Evolutionary conservation across 2,888 invertebrate genomes (phyloP).

Genomic region (Drosophila robusta): DNA sequence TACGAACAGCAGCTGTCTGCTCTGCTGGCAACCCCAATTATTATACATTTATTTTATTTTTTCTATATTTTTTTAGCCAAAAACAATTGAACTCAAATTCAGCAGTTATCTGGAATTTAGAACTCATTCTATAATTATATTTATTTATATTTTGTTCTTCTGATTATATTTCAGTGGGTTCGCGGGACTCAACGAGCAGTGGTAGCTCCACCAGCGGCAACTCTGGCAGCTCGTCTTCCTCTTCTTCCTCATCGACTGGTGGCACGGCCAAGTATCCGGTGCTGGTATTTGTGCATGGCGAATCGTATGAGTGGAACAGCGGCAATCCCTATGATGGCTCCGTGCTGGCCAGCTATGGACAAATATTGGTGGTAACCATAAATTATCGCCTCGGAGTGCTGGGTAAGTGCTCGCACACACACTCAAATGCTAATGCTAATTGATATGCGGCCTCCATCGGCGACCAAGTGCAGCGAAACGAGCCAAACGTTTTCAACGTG

Average conservation of each 20-base stretch:
- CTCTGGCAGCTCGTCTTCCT: conserved; percentile 71
- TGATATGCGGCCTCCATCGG: conserved; percentile 66
- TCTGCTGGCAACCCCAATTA: conserved; percentile 13
- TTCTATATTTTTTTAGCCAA: conserved; percentile 2
- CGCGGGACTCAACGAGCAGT: conserved; percentile 80
- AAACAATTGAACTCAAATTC: conserved; percentile 32
- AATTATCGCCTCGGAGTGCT: conserved; percentile 93
- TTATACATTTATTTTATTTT: conserved; percentile 22
- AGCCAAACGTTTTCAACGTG: conserved; percentile 53
- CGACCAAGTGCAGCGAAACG: conserved; percentile 47
- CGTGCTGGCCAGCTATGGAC: conserved; percentile 96
- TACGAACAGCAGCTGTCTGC: conserved; percentile 37
- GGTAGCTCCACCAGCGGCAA: conserved; percentile 54
- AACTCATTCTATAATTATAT: conserved; percentile 9
- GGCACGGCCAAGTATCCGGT: conserved; percentile 91
- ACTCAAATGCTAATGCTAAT: conserved; percentile 60
- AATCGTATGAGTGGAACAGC: conserved; percentile 98
- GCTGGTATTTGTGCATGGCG: conserved; percentile 97
- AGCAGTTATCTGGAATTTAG: conserved; percentile 46
- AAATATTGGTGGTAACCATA: conserved; percentile 94
- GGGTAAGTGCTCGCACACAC: conserved; percentile 87
- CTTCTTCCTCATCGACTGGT: conserved; percentile 82
- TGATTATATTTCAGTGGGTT: conserved; percentile 82
- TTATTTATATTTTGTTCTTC: conserved; percentile 22
- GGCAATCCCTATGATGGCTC: conserved; percentile 99